Evolutionary conservation across 2,113 vertebrate species (phyloP), one percentile per base, ranked within the genome.

Genomic region (Otocyon megalotis): DNA sequence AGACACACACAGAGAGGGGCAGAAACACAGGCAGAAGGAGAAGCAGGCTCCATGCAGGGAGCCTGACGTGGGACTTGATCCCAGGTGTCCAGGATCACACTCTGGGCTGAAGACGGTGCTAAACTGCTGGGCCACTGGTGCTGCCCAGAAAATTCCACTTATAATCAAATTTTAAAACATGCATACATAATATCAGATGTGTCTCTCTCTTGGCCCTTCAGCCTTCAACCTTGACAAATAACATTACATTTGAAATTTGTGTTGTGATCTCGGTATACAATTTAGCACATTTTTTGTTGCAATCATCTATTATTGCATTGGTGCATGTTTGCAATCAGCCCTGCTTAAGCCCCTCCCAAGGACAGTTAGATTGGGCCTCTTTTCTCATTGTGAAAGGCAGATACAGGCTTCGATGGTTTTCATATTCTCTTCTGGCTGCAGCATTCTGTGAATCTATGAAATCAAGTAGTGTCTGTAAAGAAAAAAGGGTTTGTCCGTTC

Each of bases 181-280:
- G 16, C 4, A 5, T 88, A 58, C 93, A 9, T 79, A 69, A 71
- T 88, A 43, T 56, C 76, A 95, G 30, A 2, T 95, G 30, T 84
- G 48, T 92, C 15, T 80, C 14, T 74, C 1, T 72, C 62, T 94
- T 91, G 62, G 26, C 60, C 24, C 50, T 71, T 81, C 3, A 80
- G 24, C 13, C 60, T 95, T 97, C 71, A 92, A 60, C n/a, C 67
- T 77, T 81, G 92, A 60, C 48, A 85, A 89, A 81, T 14, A 62
- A 53, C 14, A 77, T 91, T 94, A 17, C 30, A 72, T 85, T 94
- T 95, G 94, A 53, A 94, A 76, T 91, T 91, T 85, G 56, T 91
- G 28, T 71, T 79, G 30, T 79, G 24, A 67, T 74, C 7, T 94
- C 60, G 37, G 93, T 35, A 35, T 74, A 43, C 93, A 74, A 89